Base-by-base conservation (phyloP, 2,113 vertebrate species). In the Entosphenus tridentatus region DNA sequence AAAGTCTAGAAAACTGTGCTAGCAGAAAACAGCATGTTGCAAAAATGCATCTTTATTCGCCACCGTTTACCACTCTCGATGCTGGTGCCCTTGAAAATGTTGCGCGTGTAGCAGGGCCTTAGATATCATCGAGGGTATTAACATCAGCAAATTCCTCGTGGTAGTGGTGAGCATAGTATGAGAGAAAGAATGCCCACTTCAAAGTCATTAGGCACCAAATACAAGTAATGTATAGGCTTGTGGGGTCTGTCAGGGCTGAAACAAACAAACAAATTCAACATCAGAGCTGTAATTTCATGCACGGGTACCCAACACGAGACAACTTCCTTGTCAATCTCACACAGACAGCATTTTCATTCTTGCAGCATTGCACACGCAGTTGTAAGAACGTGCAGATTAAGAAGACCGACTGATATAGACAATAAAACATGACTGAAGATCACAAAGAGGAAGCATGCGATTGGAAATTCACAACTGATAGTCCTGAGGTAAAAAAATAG, bases 121-220 rank as follows among this genome's bases (percentile, higher is more conserved):
- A 91, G 79, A 92, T 91, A 79, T 95, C 87, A 67, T 85, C 89
- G 77, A 95, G 87, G 78, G 95, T 90, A 68, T 85, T 84, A 80
- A 95, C 86, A 79, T 95, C 88, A 0, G 85, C 85, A 1, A 95
- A 95, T 76, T 93, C 88, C 2, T 84, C 83, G 69, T 80, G 78
- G 80, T 96, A 96, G 58, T 84, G 86, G 76, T 87, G 76, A 1
- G 88, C 77, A 0, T 80, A 78, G 16, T 88, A 69, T 12, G 78
- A 57, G 56, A 95, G 85, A 73, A 90, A 74, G 74, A 81, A 82
- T 55, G 86, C 80, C 89, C 89, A 95, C 73, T 95, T 95, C 73
- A 89, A 75, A 71, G 81, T 84, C 75, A 95, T 87, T 79, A 88
- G 79, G 71, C 87, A 88, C 90, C 90, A 95, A 56, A 95, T 82